These are phyloP conservation scores for Heterotilapia buettikoferi DNA, from an alignment of 2,113 vertebrate species.

Conservation along the genomic window DNA sequence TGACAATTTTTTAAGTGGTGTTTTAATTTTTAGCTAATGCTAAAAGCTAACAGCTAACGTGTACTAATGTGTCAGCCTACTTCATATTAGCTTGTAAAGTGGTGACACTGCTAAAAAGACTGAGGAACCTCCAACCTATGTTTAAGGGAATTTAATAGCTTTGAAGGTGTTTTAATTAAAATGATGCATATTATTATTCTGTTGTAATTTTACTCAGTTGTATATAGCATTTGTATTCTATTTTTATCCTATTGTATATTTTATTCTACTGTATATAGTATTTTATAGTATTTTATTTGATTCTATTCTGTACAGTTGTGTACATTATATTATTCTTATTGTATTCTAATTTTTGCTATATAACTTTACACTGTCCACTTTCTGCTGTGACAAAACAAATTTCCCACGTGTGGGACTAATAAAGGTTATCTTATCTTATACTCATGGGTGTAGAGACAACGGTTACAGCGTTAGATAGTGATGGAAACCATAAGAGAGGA, in stretches of 20 bases:
- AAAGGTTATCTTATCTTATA: neutral
- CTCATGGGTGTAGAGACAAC: neutral
- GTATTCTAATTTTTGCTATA: neutral
- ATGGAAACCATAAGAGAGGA: neutral
- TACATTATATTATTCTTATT: neutral
- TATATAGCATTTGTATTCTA: too few relatives aligned
- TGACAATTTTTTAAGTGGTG: neutral
- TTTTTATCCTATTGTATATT: too few relatives aligned
- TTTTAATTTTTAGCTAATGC: neutral
- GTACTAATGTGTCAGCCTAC: rapidly evolving
- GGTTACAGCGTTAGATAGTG: neutral
- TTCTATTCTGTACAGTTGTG: neutral
- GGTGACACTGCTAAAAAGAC: neutral
- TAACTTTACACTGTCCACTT: neutral
- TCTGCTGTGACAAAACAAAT: neutral
- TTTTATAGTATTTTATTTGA: neutral
- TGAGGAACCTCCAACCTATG: neutral
- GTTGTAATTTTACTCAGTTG: neutral
- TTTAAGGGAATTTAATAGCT: neutral
- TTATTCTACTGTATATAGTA: too few relatives aligned
- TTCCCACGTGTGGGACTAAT: neutral
- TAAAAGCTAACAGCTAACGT: neutral
- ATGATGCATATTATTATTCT: neutral
- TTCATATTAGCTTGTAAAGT: neutral
- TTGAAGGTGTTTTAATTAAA: neutral